These are phyloP conservation scores for Hyles vespertilio DNA, from an alignment of 1,140 invertebrate species.

Conservation along the genomic window DNA sequence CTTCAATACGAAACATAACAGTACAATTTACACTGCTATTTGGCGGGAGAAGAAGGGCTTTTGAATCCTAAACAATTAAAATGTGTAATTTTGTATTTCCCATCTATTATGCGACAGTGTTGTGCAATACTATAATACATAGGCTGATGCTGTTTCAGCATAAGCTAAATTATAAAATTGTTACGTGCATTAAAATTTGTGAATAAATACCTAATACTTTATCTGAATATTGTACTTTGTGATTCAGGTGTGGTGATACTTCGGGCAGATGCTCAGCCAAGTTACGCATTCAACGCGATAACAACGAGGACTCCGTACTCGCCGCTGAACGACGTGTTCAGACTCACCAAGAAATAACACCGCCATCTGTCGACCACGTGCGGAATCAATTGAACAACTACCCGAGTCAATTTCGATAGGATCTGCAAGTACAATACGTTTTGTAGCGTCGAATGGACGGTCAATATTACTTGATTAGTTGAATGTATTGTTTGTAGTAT, in stretches of 20 bases:
- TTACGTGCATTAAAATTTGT: not conserved
- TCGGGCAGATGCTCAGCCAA: conserved; percentile 85
- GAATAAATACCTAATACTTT: not conserved
- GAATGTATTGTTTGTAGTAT: too few species aligned
- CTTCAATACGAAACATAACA: too few species aligned
- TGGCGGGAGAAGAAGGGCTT: too few species aligned
- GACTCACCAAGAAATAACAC: conserved; percentile 50
- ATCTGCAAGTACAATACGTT: conserved; percentile 48
- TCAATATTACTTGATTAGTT: too few species aligned
- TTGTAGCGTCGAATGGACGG: too few species aligned
- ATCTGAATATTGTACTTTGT: not conserved
- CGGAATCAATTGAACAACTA: conserved; percentile 7
- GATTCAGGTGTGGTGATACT: conserved; percentile 86
- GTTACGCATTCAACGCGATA: conserved; percentile 75
- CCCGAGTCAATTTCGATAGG: conserved; percentile 19
- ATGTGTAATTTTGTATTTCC: too few species aligned
- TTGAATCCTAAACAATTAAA: too few species aligned
- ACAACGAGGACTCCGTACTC: conserved; percentile 77
- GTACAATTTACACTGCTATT: too few species aligned
- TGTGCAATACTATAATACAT: too few species aligned
- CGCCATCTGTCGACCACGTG: conserved; percentile 16
- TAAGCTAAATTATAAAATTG: too few species aligned
- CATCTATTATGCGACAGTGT: too few species aligned
- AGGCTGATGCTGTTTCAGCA: too few species aligned
- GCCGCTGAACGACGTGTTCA: conserved; percentile 76